Evolutionary conservation across 2,113 vertebrate genomes (phyloP).

Genomic region (Candoia aspera): DNA sequence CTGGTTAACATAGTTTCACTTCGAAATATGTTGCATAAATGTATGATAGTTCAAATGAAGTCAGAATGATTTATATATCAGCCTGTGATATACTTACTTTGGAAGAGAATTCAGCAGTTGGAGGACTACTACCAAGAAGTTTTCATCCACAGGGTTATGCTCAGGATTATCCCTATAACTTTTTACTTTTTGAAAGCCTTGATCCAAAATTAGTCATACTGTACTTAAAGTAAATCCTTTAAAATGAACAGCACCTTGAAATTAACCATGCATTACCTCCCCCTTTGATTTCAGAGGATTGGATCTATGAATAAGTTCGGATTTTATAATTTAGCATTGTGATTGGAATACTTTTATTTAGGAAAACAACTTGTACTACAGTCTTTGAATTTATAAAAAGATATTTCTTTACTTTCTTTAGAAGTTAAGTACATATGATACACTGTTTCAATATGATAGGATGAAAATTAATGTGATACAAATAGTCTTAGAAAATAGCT

Average conservation of each 20-base stretch:
- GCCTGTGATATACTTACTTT: not conserved
- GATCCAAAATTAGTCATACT: not conserved
- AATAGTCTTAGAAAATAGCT: not conserved
- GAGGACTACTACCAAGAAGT: not conserved
- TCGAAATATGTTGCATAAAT: not conserved
- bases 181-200: not conserved
- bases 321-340: not conserved
- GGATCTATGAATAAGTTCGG: not conserved
- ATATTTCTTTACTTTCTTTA: not conserved
- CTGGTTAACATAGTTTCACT: not conserved
- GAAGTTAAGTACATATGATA: not conserved
- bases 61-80: not conserved
- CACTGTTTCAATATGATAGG: not conserved
- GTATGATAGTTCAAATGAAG: not conserved
- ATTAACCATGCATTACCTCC: not conserved
- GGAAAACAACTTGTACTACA: not conserved
- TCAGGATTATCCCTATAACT: not conserved
- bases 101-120: not conserved
- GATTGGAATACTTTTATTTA: not conserved
- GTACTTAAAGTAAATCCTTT: not conserved
- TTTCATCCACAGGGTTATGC: not conserved
- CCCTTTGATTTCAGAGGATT: not conserved
- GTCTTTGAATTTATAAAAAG: not conserved
- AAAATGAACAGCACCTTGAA: not conserved
- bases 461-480: not conserved